phyloP scores from a whole-genome alignment of 2,797 vertebrate genomes.

The Neomorphus geoffroyi region DNA sequence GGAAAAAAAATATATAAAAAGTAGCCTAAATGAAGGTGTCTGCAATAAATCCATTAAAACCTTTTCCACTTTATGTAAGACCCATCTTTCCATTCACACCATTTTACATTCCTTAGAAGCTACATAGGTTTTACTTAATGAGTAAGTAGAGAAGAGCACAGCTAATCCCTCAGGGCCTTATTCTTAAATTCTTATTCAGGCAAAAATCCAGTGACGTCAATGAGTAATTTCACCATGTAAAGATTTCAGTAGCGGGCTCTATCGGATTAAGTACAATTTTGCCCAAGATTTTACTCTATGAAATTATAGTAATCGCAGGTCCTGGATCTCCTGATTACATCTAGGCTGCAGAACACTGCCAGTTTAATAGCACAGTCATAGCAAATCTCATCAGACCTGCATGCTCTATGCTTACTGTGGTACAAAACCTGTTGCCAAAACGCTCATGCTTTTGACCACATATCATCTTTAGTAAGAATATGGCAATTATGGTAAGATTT shows the following conservation, averaged over 20 bases:
- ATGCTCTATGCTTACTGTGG: background rate
- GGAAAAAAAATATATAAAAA: background rate
- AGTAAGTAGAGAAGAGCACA: slow-evolving; percentile 23
- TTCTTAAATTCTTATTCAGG: background rate
- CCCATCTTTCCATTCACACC: background rate
- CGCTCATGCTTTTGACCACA: background rate
- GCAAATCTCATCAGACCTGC: background rate
- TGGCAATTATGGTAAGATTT: slow-evolving; percentile 53
- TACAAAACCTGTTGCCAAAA: slow-evolving; percentile 34
- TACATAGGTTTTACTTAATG: slow-evolving; percentile 10
- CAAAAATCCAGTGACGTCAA: background rate
- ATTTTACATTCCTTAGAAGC: background rate
- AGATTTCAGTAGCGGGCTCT: background rate
- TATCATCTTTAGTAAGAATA: slow-evolving; percentile 20
- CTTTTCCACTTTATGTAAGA: background rate
- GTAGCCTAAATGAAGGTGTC: background rate
- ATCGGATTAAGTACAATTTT: slow-evolving; percentile 23
- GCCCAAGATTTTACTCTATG: background rate
- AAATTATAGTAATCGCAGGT: slow-evolving; percentile 33
- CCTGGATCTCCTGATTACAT: background rate
- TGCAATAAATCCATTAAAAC: background rate
- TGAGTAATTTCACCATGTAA: background rate
- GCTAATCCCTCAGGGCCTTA: slow-evolving; percentile 5
- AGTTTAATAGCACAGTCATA: background rate
- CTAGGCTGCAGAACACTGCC: background rate